Evolutionary conservation across 2,888 invertebrate genomes (phyloP).

Genomic region (Mesochorus sp.): DNA sequence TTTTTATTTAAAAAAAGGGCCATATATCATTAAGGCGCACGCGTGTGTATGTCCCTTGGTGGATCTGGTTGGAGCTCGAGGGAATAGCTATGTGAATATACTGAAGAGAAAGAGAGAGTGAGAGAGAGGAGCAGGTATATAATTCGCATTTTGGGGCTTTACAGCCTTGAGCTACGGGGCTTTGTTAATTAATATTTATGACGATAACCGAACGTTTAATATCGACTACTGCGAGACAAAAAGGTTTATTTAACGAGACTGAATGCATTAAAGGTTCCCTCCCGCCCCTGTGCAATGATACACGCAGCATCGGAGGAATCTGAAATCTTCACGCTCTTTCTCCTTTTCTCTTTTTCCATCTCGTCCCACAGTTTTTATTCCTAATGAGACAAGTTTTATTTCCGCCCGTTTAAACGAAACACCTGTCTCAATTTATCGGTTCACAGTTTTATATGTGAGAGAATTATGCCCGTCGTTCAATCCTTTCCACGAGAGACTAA

Average conservation of each 20-base stretch:
- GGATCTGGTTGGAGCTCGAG: background rate
- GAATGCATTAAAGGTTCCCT: background rate
- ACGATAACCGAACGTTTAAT: constrained; percentile 48
- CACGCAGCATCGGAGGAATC: constrained; percentile 5
- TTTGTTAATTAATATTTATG: constrained; percentile 65
- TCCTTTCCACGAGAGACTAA: background rate
- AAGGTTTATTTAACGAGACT: background rate
- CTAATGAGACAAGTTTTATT: constrained; percentile 64
- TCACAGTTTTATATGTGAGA: constrained; percentile 22
- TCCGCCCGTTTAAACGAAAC: constrained; percentile 57
- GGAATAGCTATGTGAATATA: too few relatives aligned
- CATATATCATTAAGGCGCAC: constrained; percentile 34
- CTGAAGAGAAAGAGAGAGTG: background rate
- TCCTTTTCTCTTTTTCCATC: constrained; percentile 13
- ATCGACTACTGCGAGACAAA: background rate
- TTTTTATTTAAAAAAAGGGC: background rate
- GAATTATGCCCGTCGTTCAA: constrained; percentile 39
- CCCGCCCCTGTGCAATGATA: background rate
- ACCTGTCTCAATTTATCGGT: constrained; percentile 61
- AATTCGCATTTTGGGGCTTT: constrained; percentile 44
- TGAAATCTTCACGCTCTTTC: constrained; percentile 6
- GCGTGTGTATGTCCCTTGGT: constrained; percentile 16
- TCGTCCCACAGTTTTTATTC: constrained; percentile 41
- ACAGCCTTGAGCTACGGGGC: constrained; percentile 43
- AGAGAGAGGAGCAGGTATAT: constrained; percentile 29